Evolutionary conservation across 2,888 invertebrate species (phyloP), one percentile per base, ranked within the genome.

Genomic region (Atrina japonica): DNA sequence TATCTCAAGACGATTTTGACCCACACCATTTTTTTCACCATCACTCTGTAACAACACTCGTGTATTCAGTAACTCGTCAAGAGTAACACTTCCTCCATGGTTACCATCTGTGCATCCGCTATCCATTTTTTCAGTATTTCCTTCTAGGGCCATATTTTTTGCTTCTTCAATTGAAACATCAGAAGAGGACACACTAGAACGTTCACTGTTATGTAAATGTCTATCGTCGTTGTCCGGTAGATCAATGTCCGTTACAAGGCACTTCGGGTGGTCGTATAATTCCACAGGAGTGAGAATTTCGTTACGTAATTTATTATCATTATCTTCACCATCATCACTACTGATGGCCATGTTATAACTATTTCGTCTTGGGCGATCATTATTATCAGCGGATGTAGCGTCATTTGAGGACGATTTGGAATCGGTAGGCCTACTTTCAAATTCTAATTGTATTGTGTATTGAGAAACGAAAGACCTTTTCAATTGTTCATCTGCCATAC

Each of bases 291-390:
- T 43, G 16, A 43, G 18, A 43, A 43, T 43, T 7, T 43, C 3
- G 45, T 16, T 16, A 18, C 45, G 16, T 43, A 43, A 43, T 43
- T 18, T 18, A 18, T 43, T 43, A n/a, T 52, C 16, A 21, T 21
- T 9, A 23, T 21, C 2, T 21, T 23, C 61, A 5, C 49, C 61
- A 18, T 61, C 43, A 43, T 47, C 49, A 29, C 30, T 61, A 21
- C 61, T 49, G 23, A 61, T 61, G 11, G 61, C 61, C 29, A 49
- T 9, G 11, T 47, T 61, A 16, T 61, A 61, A 50, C 61, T 61
- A 18, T 61, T 27, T 21, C 61, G 29, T 21, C 61, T 25, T 14
- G 61, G 61, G 16, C 56, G 40, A 21, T 40, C 21, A 40, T n/a
- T 5, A 21, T 16, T n/a, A 2, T 14, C 56, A 11, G n/a, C 21